Evolutionary conservation across 2,888 invertebrate genomes (phyloP).

Genomic region (Hirtodrosophila duncani): DNA sequence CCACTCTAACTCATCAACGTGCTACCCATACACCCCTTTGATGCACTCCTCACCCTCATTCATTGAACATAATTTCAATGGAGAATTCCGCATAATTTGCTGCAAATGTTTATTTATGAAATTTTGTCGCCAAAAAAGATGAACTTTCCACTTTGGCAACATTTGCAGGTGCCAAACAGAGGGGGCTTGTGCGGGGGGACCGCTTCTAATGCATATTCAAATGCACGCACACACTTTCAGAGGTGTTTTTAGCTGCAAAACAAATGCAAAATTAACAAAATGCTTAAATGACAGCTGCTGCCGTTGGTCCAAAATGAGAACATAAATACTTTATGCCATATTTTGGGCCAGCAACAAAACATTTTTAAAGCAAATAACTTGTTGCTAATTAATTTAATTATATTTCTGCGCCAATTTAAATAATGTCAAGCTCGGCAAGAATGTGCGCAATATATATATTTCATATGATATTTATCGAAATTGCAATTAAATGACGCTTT

Average conservation of each 20-base stretch:
- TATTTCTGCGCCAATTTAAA: constrained; percentile 28
- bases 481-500: constrained; percentile 68
- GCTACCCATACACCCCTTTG: too few relatives aligned
- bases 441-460: constrained; percentile 9
- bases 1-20: too few relatives aligned
- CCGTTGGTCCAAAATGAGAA: background rate
- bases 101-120: constrained; percentile 66
- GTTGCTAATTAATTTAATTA: constrained; percentile 61
- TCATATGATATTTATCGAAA: constrained; percentile 30
- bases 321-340: too few relatives aligned
- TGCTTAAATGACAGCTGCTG: constrained; percentile 49
- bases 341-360: constrained; percentile 6
- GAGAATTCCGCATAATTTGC: constrained; percentile 55
- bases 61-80: constrained; percentile 24
- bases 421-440: constrained; percentile 28
- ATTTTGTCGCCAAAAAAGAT: constrained; percentile 47
- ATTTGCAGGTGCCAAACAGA: constrained; percentile 1
- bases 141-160: constrained; percentile 9
- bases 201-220: constrained; percentile 43
- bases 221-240: constrained; percentile 17
- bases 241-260: constrained; percentile 45
- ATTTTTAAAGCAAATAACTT: constrained; percentile 48
- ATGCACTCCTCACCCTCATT: background rate
- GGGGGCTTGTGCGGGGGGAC: background rate
- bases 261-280: constrained; percentile 64